Evolutionary conservation across 2,113 vertebrate species (phyloP), one percentile per base, ranked within the genome.

Genomic region (Pionites leucogaster): DNA sequence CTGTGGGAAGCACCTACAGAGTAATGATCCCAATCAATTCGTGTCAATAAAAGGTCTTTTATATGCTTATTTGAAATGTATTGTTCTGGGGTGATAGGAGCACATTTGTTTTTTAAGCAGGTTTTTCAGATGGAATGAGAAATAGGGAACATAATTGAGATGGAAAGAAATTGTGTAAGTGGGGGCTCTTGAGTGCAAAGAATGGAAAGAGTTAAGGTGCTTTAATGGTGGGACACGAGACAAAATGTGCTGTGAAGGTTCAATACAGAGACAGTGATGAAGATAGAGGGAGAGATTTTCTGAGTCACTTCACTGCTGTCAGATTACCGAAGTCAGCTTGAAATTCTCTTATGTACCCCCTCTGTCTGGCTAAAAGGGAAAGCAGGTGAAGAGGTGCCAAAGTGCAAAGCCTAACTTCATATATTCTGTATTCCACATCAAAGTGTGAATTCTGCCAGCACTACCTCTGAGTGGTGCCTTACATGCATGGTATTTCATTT

Each of bases 1-100:
- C 79, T 72, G 75, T 81, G 63, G 80, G 92, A 95, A 92, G 82
- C 78, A 55, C 92, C 80, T 79, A 75, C 64, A 50, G 72, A 90
- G 88, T 94, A 96, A 96, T 85, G 82, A 82, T 88, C 83, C 57
- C 50, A 79, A 87, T 95, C 95, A 88, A 94, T 97, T 96, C 83
- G 5, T 76, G 84, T 90, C 94, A 92, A 93, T 85, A 70, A 79
- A 80, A 91, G 49, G 59, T 77, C 79, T 86, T 96, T 90, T 89
- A 28, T 91, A 62, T 88, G 84, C 93, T 91, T 81, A 62, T 57
- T 90, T 90, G 62, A 89, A 92, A 96, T 60, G 65, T 85, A 27
- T 94, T 95, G 94, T 95, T 94, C 72, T 67, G 92, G 50, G 85
- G 68, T 64, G 89, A 82, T 41, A 55, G 77, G 63, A 64, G 44